These are phyloP conservation scores for Oreochromis tanganicae DNA, from an alignment of 2,113 vertebrate species.

Conservation along the genomic window DNA sequence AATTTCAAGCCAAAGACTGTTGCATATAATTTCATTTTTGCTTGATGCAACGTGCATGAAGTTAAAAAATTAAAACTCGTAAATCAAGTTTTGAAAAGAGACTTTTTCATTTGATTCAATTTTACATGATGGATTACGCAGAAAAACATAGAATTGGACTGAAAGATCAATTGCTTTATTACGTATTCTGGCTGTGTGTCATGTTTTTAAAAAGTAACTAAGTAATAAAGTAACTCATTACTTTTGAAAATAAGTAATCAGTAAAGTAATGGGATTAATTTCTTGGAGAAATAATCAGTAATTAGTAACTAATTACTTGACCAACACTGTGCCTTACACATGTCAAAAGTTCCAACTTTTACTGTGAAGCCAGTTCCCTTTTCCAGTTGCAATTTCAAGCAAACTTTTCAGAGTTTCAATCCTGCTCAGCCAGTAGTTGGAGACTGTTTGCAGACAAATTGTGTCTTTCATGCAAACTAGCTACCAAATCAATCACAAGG, in stretches of 20 bases:
- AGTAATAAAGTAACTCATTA: background rate
- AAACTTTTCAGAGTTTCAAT: background rate
- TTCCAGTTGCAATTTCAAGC: background rate
- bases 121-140: background rate
- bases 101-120: background rate
- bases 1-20: background rate
- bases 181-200: background rate
- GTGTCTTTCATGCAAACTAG: background rate
- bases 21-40: background rate
- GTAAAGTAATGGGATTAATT: background rate
- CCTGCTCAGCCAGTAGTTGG: background rate
- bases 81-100: background rate
- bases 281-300: background rate
- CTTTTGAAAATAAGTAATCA: background rate
- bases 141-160: background rate
- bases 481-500: background rate
- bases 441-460: background rate
- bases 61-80: background rate
- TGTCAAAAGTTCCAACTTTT: background rate
- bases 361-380: background rate
- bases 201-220: background rate
- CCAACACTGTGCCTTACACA: background rate
- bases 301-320: background rate
- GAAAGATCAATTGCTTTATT: rapidly evolving
- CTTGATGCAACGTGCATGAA: background rate